Conservation (phyloP, 2,797 vertebrate species). For the Tapirus indicus region DNA sequence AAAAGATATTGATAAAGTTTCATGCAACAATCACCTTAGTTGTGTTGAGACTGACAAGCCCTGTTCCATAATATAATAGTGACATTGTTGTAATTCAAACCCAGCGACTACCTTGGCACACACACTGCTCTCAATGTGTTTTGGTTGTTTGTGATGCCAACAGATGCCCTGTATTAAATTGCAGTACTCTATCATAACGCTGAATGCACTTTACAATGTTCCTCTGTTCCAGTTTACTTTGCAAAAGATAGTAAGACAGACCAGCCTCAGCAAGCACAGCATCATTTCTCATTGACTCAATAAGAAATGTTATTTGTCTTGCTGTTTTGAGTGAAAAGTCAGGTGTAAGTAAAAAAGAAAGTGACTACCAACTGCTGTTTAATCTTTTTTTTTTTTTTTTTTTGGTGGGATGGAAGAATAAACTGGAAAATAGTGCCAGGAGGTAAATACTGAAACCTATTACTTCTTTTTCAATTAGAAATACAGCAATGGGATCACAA, state of each 20-base stretch:
- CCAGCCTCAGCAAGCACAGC: neutral
- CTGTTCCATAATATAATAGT: neutral
- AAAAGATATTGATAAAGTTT: neutral
- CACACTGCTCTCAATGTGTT: neutral
- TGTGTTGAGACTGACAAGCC: neutral
- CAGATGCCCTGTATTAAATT: neutral
- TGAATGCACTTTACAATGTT: neutral
- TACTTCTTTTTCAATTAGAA: slow-evolving; percentile 39
- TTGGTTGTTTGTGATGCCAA: slow-evolving; percentile 32
- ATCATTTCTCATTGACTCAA: neutral
- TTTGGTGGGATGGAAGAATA: rapidly evolving
- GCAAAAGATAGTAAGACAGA: neutral
- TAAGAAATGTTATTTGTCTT: neutral
- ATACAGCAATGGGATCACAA: neutral
- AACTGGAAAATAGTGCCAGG: neutral
- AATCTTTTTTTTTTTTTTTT: neutral
- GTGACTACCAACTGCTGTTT: neutral
- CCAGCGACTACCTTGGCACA: neutral
- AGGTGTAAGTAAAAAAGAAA: neutral
- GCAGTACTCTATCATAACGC: neutral
- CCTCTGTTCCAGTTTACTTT: neutral
- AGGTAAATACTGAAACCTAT: neutral
- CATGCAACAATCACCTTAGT: neutral
- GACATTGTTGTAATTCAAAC: slow-evolving; percentile 54
- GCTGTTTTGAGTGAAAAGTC: slow-evolving; percentile 24